A percentile compares a stretch with the other conserved stretches of the same genome.
Evolutionary conservation across 2,888 invertebrate genomes (phyloP).

Genomic region (Beris chalybata): DNA sequence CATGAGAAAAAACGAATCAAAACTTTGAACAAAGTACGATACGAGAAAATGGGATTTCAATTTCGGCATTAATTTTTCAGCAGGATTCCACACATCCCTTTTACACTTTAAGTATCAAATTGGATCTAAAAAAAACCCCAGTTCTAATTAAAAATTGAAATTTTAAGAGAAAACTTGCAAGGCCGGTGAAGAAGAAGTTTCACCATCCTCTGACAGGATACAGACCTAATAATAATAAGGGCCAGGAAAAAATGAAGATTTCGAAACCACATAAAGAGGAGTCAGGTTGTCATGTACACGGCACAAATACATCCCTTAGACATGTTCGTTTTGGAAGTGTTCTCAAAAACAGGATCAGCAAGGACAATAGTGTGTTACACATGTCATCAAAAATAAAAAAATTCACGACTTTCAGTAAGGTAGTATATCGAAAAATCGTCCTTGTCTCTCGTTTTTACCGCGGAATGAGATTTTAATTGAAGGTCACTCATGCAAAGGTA

Average conservation of each 20-base stretch:
- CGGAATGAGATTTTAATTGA: constrained; percentile 42
- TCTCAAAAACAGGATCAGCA: neutral
- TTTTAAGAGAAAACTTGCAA: neutral
- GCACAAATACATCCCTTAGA: neutral
- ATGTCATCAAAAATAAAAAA: neutral
- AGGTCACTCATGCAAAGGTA: constrained; percentile 48
- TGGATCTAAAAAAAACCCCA: no score
- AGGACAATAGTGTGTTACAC: neutral
- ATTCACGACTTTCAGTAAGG: neutral
- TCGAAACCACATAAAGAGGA: neutral
- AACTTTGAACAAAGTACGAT: no score
- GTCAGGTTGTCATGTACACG: constrained; percentile 14
- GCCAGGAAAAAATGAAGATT: neutral
- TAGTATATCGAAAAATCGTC: neutral
- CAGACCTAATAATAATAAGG: constrained; percentile 1
- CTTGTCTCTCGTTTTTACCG: neutral
- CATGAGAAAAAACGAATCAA: no score
- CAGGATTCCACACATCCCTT: no score
- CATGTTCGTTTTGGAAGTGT: neutral
- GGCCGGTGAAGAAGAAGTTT: no score
- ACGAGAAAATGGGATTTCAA: no score
- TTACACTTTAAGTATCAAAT: neutral
- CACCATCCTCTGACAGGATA: neutral
- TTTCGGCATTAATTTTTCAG: no score
- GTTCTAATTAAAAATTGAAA: constrained; percentile 11